Evolutionary conservation across 1,140 invertebrate species (phyloP), one percentile per base, ranked within the genome.

Genomic region (Oscheius sp.): DNA sequence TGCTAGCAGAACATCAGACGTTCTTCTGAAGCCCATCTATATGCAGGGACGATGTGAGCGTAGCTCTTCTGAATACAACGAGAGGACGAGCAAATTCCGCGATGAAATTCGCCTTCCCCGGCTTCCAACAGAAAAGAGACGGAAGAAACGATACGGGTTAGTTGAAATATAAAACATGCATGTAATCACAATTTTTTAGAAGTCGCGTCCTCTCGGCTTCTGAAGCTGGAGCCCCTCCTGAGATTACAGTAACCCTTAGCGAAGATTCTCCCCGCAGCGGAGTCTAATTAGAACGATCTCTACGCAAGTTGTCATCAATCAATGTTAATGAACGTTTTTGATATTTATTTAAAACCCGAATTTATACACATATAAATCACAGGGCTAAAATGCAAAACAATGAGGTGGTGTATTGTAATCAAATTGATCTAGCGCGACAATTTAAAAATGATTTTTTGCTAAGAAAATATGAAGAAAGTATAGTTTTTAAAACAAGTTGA

Each of bases 1-100:
- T 42, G 49, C 58, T 36, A 63, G 68, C 68, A 36, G 61, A 31
- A 63, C 46, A 23, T 71, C 74, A 35, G 74, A 75, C 32, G 61
- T 71, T 26, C 59, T 75, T 32, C 63, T 75, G 26, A 75, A 75
- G 62, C 74, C 74, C 46, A 31, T 75, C 35, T 75, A 67, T 61
- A 63, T 55, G 45, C 42, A 61, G 58, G 61, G 46, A 49, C 38
- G 65, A 64, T 45, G 38, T 31, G 73, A 72, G 29, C 34, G 74
- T 10, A 31, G 42, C 35, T 35, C 52, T 7, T 75, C 74, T 15
- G 74, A 75, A 32, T 75, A 75, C 68, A 75, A 75, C 59, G 74
- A 71, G 59, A 62, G 74, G 45, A 75, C 74, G 1, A 64, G 62
- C 45, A 73, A 66, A 63, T 64, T 34, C 45, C 55, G 52, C 35